phyloP scores from a whole-genome alignment of 2,797 vertebrate genomes.

The Todus mexicanus region DNA sequence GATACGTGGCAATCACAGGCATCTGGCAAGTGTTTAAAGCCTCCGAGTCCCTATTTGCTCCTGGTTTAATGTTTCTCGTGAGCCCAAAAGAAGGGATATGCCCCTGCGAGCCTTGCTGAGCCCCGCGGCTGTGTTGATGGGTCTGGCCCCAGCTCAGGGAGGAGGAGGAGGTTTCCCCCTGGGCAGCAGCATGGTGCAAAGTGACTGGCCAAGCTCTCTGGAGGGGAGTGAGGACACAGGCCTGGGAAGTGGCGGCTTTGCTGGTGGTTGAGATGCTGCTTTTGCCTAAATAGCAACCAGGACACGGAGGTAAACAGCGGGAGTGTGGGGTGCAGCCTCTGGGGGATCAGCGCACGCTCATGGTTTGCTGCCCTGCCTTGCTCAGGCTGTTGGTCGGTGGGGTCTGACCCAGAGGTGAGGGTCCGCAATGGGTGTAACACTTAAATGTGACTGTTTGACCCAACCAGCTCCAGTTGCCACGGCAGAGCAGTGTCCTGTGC shows the following conservation, averaged over 20 bases:
- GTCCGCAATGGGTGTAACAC: fast-evolving
- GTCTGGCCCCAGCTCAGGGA: background rate
- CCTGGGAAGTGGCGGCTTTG: background rate
- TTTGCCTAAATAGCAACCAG: background rate
- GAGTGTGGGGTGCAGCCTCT: background rate
- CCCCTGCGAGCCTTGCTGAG: background rate
- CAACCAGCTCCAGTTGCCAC: fast-evolving
- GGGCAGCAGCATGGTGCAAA: background rate
- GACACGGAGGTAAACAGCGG: background rate
- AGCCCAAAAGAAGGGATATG: background rate
- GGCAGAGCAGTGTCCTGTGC: background rate
- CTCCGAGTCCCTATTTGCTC: background rate
- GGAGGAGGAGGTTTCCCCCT: background rate
- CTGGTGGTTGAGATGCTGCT: background rate
- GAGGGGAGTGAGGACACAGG: fast-evolving
- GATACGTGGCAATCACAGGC: fast-evolving
- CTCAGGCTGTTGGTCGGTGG: background rate
- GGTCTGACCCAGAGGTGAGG: background rate
- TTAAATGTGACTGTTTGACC: background rate
- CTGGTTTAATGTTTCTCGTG: background rate
- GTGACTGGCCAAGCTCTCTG: background rate
- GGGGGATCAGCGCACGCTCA: fast-evolving
- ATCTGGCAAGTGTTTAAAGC: background rate
- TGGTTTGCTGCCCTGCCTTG: background rate
- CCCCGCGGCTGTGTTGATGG: too few relatives aligned